A percentile compares a stretch with the other conserved stretches of the same genome.
phyloP scores from a whole-genome alignment of 2,113 vertebrate genomes.

The Entomyzon cyanotis region DNA sequence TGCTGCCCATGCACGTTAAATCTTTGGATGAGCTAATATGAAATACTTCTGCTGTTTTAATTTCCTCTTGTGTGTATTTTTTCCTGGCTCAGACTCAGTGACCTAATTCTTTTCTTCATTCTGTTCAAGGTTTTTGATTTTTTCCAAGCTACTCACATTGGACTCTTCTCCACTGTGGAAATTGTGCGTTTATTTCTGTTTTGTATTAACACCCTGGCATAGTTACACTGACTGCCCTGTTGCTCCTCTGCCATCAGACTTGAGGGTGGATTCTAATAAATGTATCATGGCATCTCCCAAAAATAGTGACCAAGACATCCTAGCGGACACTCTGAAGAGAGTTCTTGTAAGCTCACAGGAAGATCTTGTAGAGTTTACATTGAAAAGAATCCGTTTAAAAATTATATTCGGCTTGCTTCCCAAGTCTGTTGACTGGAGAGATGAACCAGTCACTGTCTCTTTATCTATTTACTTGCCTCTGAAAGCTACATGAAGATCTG shows the following conservation, averaged over 20 bases:
- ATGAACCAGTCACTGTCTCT: background rate
- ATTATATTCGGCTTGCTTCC: background rate
- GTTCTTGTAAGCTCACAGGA: background rate
- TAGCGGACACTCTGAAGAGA: background rate
- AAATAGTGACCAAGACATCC: background rate
- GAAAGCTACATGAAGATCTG: background rate
- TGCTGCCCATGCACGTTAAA: constrained; percentile 58
- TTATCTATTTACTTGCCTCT: background rate
- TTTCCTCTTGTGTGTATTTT: constrained; percentile 73
- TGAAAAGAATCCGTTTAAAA: background rate
- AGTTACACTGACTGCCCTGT: background rate
- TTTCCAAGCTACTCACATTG: constrained; percentile 63
- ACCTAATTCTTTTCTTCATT: constrained; percentile 72
- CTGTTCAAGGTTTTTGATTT: constrained; percentile 48
- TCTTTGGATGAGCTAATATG: constrained; percentile 62
- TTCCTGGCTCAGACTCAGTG: constrained; percentile 74
- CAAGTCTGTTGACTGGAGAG: background rate
- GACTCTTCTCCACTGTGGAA: constrained; percentile 19
- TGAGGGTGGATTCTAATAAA: background rate
- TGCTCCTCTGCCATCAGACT: background rate
- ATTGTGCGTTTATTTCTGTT: background rate
- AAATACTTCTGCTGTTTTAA: constrained; percentile 69
- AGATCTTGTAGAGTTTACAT: background rate
- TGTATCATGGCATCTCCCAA: background rate
- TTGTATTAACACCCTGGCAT: background rate